Conservation (phyloP, 2,113 vertebrate species). For the Pitta sordida region DNA sequence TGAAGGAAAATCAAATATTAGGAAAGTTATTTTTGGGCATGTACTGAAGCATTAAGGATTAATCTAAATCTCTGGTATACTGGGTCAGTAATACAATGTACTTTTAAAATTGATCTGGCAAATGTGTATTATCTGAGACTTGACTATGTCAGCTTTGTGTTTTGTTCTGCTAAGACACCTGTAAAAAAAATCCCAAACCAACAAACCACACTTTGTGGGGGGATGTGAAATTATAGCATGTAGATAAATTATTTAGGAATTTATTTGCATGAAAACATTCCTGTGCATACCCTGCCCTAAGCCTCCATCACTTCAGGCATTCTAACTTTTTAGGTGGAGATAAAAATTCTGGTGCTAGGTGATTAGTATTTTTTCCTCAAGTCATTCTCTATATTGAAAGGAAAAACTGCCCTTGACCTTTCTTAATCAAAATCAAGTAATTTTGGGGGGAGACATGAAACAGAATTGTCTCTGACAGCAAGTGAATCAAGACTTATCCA, state of each 20-base stretch:
- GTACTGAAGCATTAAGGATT: neutral
- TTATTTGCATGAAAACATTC: neutral
- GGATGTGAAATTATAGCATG: neutral
- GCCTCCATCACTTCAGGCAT: neutral
- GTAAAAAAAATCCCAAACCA: neutral
- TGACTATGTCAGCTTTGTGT: neutral
- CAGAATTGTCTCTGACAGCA: conserved; percentile 27
- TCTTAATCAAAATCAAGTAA: conserved; percentile 50
- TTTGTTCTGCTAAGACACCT: neutral
- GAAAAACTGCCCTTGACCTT: conserved; percentile 10
- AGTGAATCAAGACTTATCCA: neutral
- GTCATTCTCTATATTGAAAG: neutral
- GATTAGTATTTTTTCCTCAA: neutral
- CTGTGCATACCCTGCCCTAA: neutral
- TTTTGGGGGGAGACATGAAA: conserved; percentile 3
- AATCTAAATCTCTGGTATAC: neutral
- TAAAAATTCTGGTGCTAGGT: neutral
- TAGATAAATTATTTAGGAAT: neutral
- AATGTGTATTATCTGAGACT: neutral
- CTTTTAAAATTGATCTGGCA: conserved; percentile 2
- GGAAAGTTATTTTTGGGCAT: neutral
- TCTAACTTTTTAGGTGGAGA: neutral
- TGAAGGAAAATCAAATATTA: conserved; percentile 28
- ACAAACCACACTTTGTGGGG: accelerated
- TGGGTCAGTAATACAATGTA: neutral